Base-by-base conservation (phyloP, 30 jellyfish, hydroid and myxozoan genomes). In the Hydractinia echinata region DNA sequence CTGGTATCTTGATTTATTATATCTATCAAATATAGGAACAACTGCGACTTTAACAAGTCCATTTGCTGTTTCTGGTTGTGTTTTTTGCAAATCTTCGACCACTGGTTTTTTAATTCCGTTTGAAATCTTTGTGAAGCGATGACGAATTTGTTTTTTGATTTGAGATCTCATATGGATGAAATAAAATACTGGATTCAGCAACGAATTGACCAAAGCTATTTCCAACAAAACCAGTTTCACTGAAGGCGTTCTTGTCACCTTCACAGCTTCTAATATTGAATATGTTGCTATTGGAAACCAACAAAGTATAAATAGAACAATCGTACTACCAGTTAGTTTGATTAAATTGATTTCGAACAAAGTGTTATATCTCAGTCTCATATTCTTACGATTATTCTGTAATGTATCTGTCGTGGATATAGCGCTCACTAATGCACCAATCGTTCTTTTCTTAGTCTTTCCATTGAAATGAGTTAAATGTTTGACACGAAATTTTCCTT, bases 301-400 rank as follows among this genome's bases (percentile, higher is more conserved):
- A 51, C 74, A 64, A 64, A 64, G 7, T 64, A 64, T 64, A 51
- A 64, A 64, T 6, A 64, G 39, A 64, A 64, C 19, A n/a, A 64
- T 64, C 74, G 74, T 64, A 13, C 74, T 64, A 13, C 74, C 74
- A 0, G 74, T 64, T 13, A 64, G 39, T 64, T 64, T 64, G 74
- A 64, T 51, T n/a, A 64, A n/a, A 64, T 64, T 64, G 18, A 64
- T 7, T 64, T 64, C 74, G 18, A 64, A 64, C 19, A 64, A n/a
- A 4, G 74, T 64, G 74, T 64, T 64, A 51, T n/a, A 64, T 64
- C 74, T 64, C 0, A 7, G 19, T 64, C 74, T 44, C 74, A 6
- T 51, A n/a, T 64, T 4, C 18, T 64, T 64, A 51, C 19, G 6
- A 6, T 51, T 44, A 44, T n/a, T 64, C 39, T 51, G 74, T n/a